A percentile compares a stretch with the other conserved stretches of the same genome.
Conservation (phyloP, 2,888 invertebrate species). For the Eupithecia tripunctaria region DNA sequence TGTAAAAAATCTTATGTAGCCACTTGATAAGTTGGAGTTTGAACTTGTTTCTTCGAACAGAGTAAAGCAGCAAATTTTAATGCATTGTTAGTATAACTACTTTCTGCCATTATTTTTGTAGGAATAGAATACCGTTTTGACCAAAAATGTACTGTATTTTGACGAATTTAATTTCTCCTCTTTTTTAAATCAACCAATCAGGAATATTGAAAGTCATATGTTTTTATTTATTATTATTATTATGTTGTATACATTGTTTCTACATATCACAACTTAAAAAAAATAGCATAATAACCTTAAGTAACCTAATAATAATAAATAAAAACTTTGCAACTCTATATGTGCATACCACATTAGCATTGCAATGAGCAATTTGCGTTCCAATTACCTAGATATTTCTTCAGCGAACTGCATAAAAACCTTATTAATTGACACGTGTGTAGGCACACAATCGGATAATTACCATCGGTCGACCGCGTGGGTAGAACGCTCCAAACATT, state of each 20-base stretch:
- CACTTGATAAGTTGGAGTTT: neutral
- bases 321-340: neutral
- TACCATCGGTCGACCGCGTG: slow-evolving; percentile 36
- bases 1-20: neutral
- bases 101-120: neutral
- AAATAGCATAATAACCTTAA: no score
- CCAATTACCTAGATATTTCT: slow-evolving; percentile 29
- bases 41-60: neutral
- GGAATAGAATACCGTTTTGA: neutral
- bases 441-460: slow-evolving; percentile 42
- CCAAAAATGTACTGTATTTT: neutral
- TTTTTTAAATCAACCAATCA: neutral
- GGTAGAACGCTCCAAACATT: slow-evolving; percentile 27
- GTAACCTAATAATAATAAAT: no score
- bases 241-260: no score
- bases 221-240: no score
- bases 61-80: neutral
- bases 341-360: slow-evolving; percentile 4
- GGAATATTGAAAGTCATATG: no score
- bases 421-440: slow-evolving; percentile 43
- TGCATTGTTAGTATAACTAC: neutral
- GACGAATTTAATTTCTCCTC: neutral
- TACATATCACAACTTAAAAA: no score
- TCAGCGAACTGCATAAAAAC: slow-evolving; percentile 28
- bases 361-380: slow-evolving; percentile 7